A percentile compares a stretch with the other conserved stretches of the same genome.
These are phyloP conservation scores for Fundulus diaphanus DNA, from an alignment of 2,797 vertebrate genomes.

Conservation along the genomic window DNA sequence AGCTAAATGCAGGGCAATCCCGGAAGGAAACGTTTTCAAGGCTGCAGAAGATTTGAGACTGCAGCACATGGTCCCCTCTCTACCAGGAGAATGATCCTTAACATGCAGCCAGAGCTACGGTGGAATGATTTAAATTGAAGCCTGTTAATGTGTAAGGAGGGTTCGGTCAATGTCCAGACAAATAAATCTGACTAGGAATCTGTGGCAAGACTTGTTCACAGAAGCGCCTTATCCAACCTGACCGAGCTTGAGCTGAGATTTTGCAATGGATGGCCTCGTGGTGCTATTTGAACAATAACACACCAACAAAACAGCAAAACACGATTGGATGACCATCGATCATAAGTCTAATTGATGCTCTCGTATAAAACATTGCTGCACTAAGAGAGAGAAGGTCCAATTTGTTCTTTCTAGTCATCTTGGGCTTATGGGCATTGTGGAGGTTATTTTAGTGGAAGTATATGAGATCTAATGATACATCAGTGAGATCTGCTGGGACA, in stretches of 20 bases:
- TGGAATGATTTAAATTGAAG: neutral
- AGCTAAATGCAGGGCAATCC: neutral
- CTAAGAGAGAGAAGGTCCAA: conserved; percentile 54
- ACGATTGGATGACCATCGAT: conserved; percentile 45
- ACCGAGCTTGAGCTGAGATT: neutral
- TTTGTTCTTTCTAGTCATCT: conserved; percentile 57
- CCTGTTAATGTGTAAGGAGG: neutral
- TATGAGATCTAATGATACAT: conserved; percentile 79
- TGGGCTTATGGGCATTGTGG: conserved; percentile 62
- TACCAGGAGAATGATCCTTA: neutral
- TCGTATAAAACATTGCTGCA: conserved; percentile 59
- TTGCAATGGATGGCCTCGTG: conserved; percentile 7
- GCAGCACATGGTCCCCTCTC: neutral
- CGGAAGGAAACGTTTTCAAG: neutral
- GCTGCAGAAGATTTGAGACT: neutral
- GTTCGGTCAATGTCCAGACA: neutral
- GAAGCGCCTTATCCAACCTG: neutral
- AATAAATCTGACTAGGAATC: neutral
- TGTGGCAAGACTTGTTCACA: neutral
- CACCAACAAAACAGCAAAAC: conserved; percentile 49
- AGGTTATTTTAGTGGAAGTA: conserved; percentile 77
- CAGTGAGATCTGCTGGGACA: conserved; percentile 76
- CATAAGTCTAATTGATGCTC: conserved; percentile 61
- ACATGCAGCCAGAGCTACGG: neutral
- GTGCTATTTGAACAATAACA: conserved; percentile 45